Conservation (phyloP, 2,888 invertebrate species). For the Ochropacha duplaris region DNA sequence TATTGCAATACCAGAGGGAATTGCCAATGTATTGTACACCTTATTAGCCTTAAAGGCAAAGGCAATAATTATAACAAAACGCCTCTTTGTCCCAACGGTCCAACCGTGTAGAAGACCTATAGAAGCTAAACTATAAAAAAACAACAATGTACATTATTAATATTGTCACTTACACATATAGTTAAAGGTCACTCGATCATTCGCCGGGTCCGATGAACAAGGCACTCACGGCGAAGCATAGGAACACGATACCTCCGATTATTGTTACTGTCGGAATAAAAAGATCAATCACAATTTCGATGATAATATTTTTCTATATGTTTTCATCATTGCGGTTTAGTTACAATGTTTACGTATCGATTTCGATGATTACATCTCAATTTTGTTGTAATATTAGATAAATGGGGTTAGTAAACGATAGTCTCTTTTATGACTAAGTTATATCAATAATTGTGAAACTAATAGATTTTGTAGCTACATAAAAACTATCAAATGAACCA, state of each 20-base stretch:
- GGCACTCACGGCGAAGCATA: slow-evolving; percentile 96
- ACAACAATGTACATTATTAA: slow-evolving; percentile 39
- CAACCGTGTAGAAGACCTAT: not conserved
- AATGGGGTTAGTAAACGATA: too few relatives aligned
- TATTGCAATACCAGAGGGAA: too few relatives aligned
- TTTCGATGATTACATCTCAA: too few relatives aligned
- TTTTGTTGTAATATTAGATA: too few relatives aligned
- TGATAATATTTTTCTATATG: not conserved
- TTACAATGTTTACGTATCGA: too few relatives aligned
- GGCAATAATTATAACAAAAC: not conserved
- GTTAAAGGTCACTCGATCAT: slow-evolving; percentile 29
- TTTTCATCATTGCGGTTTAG: too few relatives aligned
- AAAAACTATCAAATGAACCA: too few relatives aligned
- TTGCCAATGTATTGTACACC: too few relatives aligned
- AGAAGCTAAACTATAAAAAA: slow-evolving; percentile 14
- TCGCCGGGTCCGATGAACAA: slow-evolving; percentile 92
- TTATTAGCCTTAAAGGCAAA: not conserved
- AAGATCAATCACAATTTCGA: slow-evolving; percentile 12
- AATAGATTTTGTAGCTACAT: too few relatives aligned
- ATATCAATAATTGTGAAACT: too few relatives aligned
- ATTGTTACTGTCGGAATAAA: slow-evolving; percentile 91
- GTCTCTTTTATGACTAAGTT: too few relatives aligned
- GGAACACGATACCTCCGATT: slow-evolving; percentile 97
- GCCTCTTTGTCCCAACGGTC: not conserved
- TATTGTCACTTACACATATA: slow-evolving; percentile 58